Conservation (phyloP, 2,888 invertebrate genomes). For the Phaedon cochleariae region DNA sequence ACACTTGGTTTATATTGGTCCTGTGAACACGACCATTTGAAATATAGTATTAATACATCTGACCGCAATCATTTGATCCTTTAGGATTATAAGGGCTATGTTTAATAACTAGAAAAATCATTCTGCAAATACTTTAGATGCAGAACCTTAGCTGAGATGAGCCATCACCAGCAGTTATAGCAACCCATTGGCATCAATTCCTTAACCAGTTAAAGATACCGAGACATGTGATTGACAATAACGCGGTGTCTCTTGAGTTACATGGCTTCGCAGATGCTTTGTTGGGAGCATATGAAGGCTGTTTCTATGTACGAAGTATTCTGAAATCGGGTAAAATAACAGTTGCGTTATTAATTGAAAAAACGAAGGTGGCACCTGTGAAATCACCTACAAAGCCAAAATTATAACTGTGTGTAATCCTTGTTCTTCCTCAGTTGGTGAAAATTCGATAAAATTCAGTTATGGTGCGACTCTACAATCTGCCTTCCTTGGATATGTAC, state of each 20-base stretch:
- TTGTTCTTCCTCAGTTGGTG: background rate
- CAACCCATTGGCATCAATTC: conserved; percentile 4
- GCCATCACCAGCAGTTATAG: conserved; percentile 3
- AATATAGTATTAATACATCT: background rate
- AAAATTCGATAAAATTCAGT: background rate
- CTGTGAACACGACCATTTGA: background rate
- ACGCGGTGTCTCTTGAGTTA: background rate
- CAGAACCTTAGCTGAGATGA: conserved; percentile 23
- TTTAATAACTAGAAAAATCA: conserved; percentile 16
- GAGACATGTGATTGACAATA: background rate
- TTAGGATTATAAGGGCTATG: conserved; percentile 16
- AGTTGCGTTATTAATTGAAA: background rate
- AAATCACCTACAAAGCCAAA: conserved; percentile 4
- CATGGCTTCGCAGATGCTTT: conserved; percentile 7
- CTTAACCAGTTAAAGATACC: background rate
- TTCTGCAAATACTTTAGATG: conserved; percentile 24
- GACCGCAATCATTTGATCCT: conserved; percentile 15
- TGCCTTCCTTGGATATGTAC: background rate
- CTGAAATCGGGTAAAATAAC: background rate
- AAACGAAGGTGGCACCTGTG: conserved; percentile 8
- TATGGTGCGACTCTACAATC: conserved; percentile 15
- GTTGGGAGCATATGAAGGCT: background rate
- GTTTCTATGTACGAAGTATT: background rate
- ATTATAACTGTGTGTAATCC: background rate
- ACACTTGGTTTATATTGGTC: conserved; percentile 6